Conservation (phyloP, 2,888 invertebrate genomes). For the Eucriotettix oculatus region DNA sequence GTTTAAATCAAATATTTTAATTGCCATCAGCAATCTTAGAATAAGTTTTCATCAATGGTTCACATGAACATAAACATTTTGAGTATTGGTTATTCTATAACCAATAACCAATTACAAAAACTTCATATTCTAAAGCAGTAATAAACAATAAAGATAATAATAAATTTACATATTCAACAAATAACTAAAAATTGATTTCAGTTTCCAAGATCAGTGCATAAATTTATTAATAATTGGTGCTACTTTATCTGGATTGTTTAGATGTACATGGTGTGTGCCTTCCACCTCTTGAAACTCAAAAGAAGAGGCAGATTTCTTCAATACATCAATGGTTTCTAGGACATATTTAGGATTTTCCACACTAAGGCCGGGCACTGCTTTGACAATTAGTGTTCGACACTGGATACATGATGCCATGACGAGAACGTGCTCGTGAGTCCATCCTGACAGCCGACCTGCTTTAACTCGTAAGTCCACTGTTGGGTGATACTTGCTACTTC, state of each 20-base stretch:
- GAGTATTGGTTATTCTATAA: too few relatives aligned
- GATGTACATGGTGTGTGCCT: constrained; percentile 18
- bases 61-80: too few relatives aligned
- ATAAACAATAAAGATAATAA: too few relatives aligned
- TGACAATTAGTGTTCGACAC: constrained; percentile 19
- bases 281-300: constrained; percentile 15
- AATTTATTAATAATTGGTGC: constrained; percentile 16
- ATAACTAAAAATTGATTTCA: not conserved
- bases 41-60: too few relatives aligned
- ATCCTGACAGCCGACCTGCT: constrained; percentile 18
- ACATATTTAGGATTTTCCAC: constrained; percentile 14
- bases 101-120: too few relatives aligned
- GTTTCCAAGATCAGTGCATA: constrained; percentile 6
- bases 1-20: too few relatives aligned
- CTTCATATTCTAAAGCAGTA: too few relatives aligned
- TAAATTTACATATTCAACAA: not conserved
- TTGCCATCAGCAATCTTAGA: too few relatives aligned
- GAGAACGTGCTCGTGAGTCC: constrained; percentile 13
- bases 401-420: constrained; percentile 15
- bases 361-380: constrained; percentile 17
- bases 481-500: constrained; percentile 28
- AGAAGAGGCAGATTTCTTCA: constrained; percentile 12
- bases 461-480: constrained; percentile 61
- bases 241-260: constrained; percentile 17
- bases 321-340: constrained; percentile 6